Percentiles rank a stretch among this genome's conserved stretches.
Evolutionary conservation across 35 echinoderm and acorn worm genomes (phyloP).

Genomic region (Chiridota heheva): DNA sequence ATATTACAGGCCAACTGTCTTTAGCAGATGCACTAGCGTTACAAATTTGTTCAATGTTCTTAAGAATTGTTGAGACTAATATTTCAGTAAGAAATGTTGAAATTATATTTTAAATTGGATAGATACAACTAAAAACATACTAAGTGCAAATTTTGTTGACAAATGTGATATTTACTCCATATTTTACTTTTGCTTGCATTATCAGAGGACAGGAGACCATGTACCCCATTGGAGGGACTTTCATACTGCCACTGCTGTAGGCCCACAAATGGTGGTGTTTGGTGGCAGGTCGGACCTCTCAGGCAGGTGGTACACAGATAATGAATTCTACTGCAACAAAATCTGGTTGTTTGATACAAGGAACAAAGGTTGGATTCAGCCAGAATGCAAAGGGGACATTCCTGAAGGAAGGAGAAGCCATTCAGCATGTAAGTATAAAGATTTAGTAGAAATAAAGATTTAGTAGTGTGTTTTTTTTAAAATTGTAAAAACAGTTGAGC

Average conservation of each 20-base stretch:
- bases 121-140: too few relatives aligned
- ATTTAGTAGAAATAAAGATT: background rate
- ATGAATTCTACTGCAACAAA: constrained; percentile 92
- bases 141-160: too few relatives aligned
- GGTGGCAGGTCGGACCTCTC: constrained; percentile 79
- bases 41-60: too few relatives aligned
- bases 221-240: constrained; percentile 88
- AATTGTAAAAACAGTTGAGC: background rate
- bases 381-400: constrained; percentile 35
- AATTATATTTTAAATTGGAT: too few relatives aligned
- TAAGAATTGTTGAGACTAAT: too few relatives aligned
- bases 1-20: too few relatives aligned
- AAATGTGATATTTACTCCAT: too few relatives aligned
- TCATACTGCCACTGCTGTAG: constrained; percentile 69
- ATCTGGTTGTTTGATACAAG: constrained; percentile 80
- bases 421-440: constrained; percentile 73
- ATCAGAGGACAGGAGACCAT: constrained; percentile 20
- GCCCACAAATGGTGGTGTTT: constrained; percentile 83
- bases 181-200: background rate
- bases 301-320: constrained; percentile 73
- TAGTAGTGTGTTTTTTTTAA: background rate
- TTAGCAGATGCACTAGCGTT: too few relatives aligned
- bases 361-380: constrained; percentile 57
- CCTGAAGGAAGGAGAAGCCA: constrained; percentile 83
- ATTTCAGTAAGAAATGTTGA: too few relatives aligned